A percentile compares a stretch with the other conserved stretches of the same genome.
Evolutionary conservation across 1,140 invertebrate species (phyloP).

Genomic region (Cecropterus lyciades): DNA sequence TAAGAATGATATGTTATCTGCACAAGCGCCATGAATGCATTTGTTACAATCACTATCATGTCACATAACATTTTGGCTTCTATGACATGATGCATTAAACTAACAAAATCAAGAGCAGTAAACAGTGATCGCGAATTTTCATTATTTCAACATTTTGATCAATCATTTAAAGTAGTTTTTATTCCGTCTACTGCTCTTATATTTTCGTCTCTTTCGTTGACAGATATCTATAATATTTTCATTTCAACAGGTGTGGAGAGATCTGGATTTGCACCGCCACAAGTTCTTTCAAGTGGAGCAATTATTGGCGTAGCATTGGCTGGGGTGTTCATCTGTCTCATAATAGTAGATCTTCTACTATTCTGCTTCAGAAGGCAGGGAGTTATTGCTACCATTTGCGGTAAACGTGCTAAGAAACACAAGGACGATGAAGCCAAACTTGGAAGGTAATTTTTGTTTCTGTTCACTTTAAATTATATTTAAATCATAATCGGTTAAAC

Average conservation of each 20-base stretch:
- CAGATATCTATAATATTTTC: constrained; percentile 36
- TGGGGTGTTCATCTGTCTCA: constrained; percentile 89
- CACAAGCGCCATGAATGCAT: constrained; percentile 52
- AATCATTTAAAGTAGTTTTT: constrained; percentile 20
- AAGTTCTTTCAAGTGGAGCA: constrained; percentile 88
- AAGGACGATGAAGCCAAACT: constrained; percentile 92
- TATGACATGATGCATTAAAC: constrained; percentile 73
- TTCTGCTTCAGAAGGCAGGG: constrained; percentile 89
- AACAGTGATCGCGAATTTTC: constrained; percentile 35
- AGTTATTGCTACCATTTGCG: constrained; percentile 89
- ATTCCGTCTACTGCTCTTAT: constrained; percentile 61
- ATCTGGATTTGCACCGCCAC: constrained; percentile 78
- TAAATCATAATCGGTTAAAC: constrained; percentile 16
- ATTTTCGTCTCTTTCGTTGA: constrained; percentile 1
- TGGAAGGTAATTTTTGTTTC: constrained; percentile 87
- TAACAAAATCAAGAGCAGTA: constrained; percentile 67
- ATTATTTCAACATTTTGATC: constrained; percentile 9
- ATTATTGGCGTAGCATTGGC: constrained; percentile 92
- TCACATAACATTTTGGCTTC: constrained; percentile 75
- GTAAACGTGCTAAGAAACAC: constrained; percentile 86
- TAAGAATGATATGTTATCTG: constrained; percentile 27
- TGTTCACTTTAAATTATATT: constrained; percentile 11
- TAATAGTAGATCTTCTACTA: constrained; percentile 91
- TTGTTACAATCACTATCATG: constrained; percentile 72
- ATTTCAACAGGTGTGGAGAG: constrained; percentile 84